Evolutionary conservation across 2,888 invertebrate genomes (phyloP), one percentile per base, ranked within the genome.

Genomic region (Zaprionus lineosus): DNA sequence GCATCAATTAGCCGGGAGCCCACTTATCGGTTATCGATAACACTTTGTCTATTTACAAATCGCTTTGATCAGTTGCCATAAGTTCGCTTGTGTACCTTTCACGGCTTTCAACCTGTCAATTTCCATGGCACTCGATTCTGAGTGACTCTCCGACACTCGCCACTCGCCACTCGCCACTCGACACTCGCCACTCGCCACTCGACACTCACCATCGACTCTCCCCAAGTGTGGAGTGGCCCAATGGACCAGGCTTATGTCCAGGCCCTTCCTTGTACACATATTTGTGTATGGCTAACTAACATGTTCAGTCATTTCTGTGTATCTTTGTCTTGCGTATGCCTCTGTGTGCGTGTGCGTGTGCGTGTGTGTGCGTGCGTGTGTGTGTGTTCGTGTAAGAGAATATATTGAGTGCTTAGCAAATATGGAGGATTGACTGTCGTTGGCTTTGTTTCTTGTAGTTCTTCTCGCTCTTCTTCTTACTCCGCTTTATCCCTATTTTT

Each of bases 251-350:
- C 67, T 58, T 57, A 57, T 39, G 57, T 26, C 44, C 58, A 46
- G 41, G 44, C 83, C 47, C 71, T 66, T 82, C 47, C 71, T 66
- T 82, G 57, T 55, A 48, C 71, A 76, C 55, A 68, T 76, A 69
- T 83, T 83, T 83, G 81, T 75, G 76, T 81, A 77, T 76, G 76
- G 76, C 81, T 79, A 79, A 79, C 84, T 62, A 46, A 52, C 52
- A 57, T 24, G 48, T 31, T 33, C 44, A 31, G 4, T 8, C 26
- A 41, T 31, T 14, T 31, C 11, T 31, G 11, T 14, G 4, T 31
- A n/a, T 40, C 19, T 28, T 5, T 29, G 18, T n/a, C n/a, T n/a
- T n/a, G n/a, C n/a, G n/a, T n/a, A 18, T 44, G 33, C 28, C 15
- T 28, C 24, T 15, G 6, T 24, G 12, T 19, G 8, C 31, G 24